Evolutionary conservation across 2,888 invertebrate genomes (phyloP), one percentile per base, ranked within the genome.

Genomic region (Brachyptera putata): DNA sequence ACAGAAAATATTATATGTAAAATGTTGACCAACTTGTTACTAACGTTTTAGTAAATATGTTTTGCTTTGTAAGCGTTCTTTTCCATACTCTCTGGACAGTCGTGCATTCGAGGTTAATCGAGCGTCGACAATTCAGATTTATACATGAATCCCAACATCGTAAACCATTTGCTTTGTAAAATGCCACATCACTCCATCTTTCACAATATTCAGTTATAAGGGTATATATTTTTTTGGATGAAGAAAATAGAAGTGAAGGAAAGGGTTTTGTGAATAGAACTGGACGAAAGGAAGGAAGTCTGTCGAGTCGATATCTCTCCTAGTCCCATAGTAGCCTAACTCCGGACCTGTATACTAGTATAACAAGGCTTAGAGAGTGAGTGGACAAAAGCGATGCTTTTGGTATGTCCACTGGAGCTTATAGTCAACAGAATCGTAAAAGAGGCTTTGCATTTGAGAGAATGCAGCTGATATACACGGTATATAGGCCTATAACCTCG

Each of bases 361-460:
- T n/a, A n/a, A n/a, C n/a, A n/a, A n/a, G n/a, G n/a, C n/a, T n/a
- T n/a, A n/a, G n/a, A n/a, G n/a, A n/a, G n/a, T 21, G 46, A 46
- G 53, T 53, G 34, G 53, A 53, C 53, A 53, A 53, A 53, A 22
- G 43, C 14, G 18, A 16, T 24, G 24, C 34, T 36, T 53, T 53
- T 53, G 53, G 36, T 53, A 21, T 34, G 53, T 22, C 14, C 53
- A 34, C 21, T 53, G 34, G 18, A 53, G 36, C 53, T 34, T 36
- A 53, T 34, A 36, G 53, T n/a, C 16, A 53, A 22, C 34, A 34
- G 36, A 53, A 53, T 53, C 34, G 53, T 36, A 53, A 36, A 36
- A 53, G 53, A 53, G 53, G 53, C 53, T 53, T 53, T 53, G 53
- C 53, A 53, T 53, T 46, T 46, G 22, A 46, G n/a, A 46, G 4